A percentile compares a stretch with the other conserved stretches of the same genome.
Conservation (phyloP, 2,113 vertebrate genomes). For the Oreocharis arfaki region DNA sequence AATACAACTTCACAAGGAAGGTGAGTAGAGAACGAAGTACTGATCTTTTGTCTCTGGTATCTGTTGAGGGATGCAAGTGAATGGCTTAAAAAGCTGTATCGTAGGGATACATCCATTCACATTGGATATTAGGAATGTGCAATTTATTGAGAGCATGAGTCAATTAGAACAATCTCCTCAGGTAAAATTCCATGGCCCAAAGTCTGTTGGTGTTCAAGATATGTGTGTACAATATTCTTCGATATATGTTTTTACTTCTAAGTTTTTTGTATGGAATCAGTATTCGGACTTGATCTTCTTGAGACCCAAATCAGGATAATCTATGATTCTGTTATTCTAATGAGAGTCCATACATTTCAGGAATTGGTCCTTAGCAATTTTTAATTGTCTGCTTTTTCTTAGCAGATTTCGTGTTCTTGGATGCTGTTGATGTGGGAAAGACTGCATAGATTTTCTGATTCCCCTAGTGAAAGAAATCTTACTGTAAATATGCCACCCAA, state of each 20-base stretch:
- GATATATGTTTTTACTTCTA: not conserved
- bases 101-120: not conserved
- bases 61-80: accelerated
- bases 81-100: not conserved
- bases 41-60: not conserved
- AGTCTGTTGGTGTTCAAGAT: not conserved
- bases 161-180: not conserved
- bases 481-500: not conserved
- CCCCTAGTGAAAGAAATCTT: not conserved
- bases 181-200: not conserved
- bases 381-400: not conserved
- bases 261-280: not conserved
- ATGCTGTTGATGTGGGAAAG: not conserved
- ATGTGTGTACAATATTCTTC: accelerated
- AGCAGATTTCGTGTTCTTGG: not conserved
- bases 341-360: not conserved
- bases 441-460: not conserved
- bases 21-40: not conserved
- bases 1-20: not conserved
- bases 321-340: not conserved
- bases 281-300: not conserved
- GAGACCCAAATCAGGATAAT: not conserved
- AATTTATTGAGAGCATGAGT: not conserved
- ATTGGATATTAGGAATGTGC: not conserved
- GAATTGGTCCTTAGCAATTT: not conserved